Base-by-base conservation (phyloP, 2,888 invertebrate genomes). In the Drosophila formosana region DNA sequence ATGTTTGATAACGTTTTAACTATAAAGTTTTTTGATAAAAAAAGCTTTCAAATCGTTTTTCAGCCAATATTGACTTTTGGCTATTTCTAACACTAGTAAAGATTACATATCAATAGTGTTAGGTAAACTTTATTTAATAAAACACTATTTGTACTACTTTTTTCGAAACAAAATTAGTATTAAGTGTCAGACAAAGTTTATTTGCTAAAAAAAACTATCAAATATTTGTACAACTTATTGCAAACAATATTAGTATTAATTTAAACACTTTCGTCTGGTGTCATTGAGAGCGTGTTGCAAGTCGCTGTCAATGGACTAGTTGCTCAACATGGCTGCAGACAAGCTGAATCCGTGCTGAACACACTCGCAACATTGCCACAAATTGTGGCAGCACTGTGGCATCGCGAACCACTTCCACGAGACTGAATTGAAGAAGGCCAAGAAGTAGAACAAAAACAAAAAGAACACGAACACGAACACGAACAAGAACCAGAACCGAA, bases 271-370 rank as follows among this genome's bases (percentile, higher is more conserved):
- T 13, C 50, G 13, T 41, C 28, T 43, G 43, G 26, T 65, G n/a
- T 37, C 34, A 34, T 6, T 39, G n/a, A n/a, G 13, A 39, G 6
- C 3, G 32, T 7, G 6, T 9, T 8, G 32, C 8, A 32, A 32
- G 8, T 8, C 32, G 13, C 39, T 13, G 41, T 47, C 46, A 60
- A 30, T 37, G 47, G 25, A 37, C 50, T n/a, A n/a, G n/a, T n/a
- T 34, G 45, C 28, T 25, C 39, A 11, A 9, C 60, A 30, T 51
- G 47, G 30, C 50, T 41, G 9, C 41, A 46, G 30, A 34, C 52
- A 32, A n/a, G 13, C 25, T 58, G 58, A 71, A 71, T 65, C 60
- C 56, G 30, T 47, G 51, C 71, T 43, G 57, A 34, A 30, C 43
- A 26, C 37, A 30, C 45, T 32, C 28, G 23, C 46, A 23, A 55